These are phyloP conservation scores for Cremastobaeus sp. DNA, from an alignment of 2,888 invertebrate genomes.

Conservation along the genomic window DNA sequence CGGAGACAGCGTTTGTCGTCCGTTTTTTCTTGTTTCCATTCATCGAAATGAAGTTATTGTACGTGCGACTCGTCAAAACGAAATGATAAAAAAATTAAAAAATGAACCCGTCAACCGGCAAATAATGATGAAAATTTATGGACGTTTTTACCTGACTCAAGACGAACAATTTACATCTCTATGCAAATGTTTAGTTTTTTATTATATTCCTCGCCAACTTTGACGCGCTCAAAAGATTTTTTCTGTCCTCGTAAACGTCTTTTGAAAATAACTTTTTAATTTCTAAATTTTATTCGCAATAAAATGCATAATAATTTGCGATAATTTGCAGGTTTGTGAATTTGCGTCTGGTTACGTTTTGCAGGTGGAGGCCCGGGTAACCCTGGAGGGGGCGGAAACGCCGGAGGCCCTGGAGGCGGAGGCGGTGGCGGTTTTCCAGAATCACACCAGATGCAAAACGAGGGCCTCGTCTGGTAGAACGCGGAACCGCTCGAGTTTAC, in stretches of 20 bases:
- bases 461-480: slow-evolving; percentile 87
- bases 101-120: slow-evolving; percentile 24
- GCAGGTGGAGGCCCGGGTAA: slow-evolving; percentile 87
- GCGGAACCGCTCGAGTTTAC: slow-evolving; percentile 63
- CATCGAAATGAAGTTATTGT: slow-evolving; percentile 5
- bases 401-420: slow-evolving; percentile 87
- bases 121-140: slow-evolving; percentile 23
- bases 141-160: slow-evolving; percentile 22
- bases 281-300: too few species aligned
- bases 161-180: slow-evolving; percentile 6
- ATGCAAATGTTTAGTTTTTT: slow-evolving; percentile 24
- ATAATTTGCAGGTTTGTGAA: slow-evolving; percentile 42
- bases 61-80: slow-evolving; percentile 6
- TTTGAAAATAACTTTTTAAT: too few species aligned
- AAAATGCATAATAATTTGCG: slow-evolving; percentile 17
- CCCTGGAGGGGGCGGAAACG: slow-evolving; percentile 81
- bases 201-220: slow-evolving; percentile 1
- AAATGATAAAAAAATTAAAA: slow-evolving; percentile 9
- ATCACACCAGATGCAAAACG: slow-evolving; percentile 85
- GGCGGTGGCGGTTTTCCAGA: slow-evolving; percentile 86
- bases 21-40: neutral
- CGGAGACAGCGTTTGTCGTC: neutral
- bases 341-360: slow-evolving; percentile 45
- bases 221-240: neutral
- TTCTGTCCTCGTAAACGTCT: too few species aligned